Evolutionary conservation across 1,140 invertebrate genomes (phyloP).

Genomic region (Archivesica marissinica): DNA sequence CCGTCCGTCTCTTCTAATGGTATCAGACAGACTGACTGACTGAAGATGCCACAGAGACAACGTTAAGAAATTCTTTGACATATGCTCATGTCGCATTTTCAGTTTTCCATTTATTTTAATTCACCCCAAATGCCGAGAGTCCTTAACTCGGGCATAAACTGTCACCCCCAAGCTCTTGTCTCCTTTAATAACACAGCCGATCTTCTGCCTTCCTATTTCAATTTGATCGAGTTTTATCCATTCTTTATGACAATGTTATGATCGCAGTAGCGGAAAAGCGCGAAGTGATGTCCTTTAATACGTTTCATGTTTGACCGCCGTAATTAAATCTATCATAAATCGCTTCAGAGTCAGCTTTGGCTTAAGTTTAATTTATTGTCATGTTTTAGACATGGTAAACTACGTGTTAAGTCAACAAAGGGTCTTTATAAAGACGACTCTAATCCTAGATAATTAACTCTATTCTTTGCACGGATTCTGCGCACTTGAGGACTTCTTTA

Average conservation of each 20-base stretch:
- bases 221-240: constrained; percentile 11
- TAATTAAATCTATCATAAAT: constrained; percentile 46
- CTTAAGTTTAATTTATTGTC: constrained; percentile 53
- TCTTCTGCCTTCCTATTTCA: background rate
- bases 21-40: too few species aligned
- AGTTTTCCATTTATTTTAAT: constrained; percentile 12
- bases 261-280: constrained; percentile 15
- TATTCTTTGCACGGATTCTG: constrained; percentile 54
- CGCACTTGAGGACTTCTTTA: constrained; percentile 45
- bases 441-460: constrained; percentile 61
- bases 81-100: constrained; percentile 11
- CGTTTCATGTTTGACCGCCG: constrained; percentile 59
- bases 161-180: constrained; percentile 6
- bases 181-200: constrained; percentile 24
- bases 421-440: constrained; percentile 31
- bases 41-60: background rate
- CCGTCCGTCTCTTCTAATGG: too few species aligned
- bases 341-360: constrained; percentile 11
- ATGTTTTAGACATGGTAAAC: constrained; percentile 49
- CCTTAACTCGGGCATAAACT: constrained; percentile 26
- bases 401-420: constrained; percentile 53
- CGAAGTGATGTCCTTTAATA: constrained; percentile 26
- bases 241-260: constrained; percentile 57
- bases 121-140: background rate
- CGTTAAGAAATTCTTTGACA: background rate